Base-by-base conservation (phyloP, 30 jellyfish, hydroid and myxozoan genomes). In the Cassiopea andromeda region DNA sequence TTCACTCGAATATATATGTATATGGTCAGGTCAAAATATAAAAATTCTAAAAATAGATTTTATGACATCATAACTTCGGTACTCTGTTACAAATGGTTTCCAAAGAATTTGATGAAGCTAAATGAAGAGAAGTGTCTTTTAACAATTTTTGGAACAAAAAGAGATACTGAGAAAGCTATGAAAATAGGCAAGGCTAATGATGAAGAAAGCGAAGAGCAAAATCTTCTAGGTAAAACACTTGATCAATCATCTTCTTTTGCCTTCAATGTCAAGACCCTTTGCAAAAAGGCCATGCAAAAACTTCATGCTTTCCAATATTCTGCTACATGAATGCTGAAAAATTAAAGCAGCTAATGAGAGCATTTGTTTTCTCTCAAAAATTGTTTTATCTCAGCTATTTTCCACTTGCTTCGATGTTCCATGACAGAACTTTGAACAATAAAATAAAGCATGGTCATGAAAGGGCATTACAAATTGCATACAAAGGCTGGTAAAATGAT, bases 121-220 rank as follows among this genome's bases (percentile, higher is more conserved):
- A 83, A 83, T 70, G 85, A 73, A 67, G 92, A 83, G 73, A 83
- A 83, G 73, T 83, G 92, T 85, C 92, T 66, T 48, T 69, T 83
- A 46, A 83, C 69, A 85, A 70, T 68, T 50, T 83, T 15, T 68
- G 92, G 85, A 44, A 85, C 73, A 68, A 70, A 83, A 66, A 38
- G 69, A 48, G 48, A 5, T 73, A 69, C 71, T 69, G 92, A 83
- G 47, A 48, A 4, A 49, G 27, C 85, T n/a, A 68, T 83, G 8
- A 70, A 68, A 83, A 68, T 83, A 83, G 85, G 85, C 57, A 76
- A 67, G 49, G 76, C 84, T 48, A 14, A 44, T 46, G 76, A 66
- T 48, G 15, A 73, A 57, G 92, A 83, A 69, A 67, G 85, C 48
- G 44, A 17, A 48, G 92, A 83, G 85, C 75, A 83, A 50, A 83